Conservation (phyloP, 2,888 invertebrate species). For the Rambutsinella grinnellia region DNA sequence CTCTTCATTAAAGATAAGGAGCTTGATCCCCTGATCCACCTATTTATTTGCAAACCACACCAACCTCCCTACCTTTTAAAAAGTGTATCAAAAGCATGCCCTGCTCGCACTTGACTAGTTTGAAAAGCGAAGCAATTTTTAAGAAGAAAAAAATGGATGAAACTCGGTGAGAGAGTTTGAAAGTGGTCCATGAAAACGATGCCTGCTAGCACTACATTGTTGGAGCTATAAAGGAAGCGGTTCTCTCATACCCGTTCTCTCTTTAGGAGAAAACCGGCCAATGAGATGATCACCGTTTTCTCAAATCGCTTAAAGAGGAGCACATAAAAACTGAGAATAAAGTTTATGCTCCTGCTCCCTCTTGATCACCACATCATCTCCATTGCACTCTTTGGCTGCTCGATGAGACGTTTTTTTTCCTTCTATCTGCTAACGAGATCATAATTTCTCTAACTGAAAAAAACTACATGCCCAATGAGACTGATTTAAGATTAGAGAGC, state of each 20-base stretch:
- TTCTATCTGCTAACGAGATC: constrained; percentile 61
- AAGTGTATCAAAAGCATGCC: too few species aligned
- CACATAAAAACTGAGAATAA: neutral
- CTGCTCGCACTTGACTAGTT: too few species aligned
- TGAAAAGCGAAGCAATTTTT: too few species aligned
- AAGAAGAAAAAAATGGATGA: neutral
- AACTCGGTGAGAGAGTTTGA: too few species aligned
- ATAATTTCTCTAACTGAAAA: constrained; percentile 58
- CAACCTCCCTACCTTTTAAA: too few species aligned
- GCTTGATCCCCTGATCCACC: too few species aligned
- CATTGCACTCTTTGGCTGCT: neutral
- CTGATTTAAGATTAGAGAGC: constrained; percentile 58
- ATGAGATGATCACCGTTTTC: too few species aligned
- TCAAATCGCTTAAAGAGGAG: neutral
- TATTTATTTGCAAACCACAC: too few species aligned
- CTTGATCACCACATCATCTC: neutral
- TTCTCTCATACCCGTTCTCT: neutral
- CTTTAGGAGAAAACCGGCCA: neutral
- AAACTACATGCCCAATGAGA: constrained; percentile 51
- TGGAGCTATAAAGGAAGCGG: constrained; percentile 14
- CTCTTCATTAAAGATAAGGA: too few species aligned
- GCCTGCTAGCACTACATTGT: constrained; percentile 37
- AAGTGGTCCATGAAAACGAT: constrained; percentile 35
- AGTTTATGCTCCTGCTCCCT: constrained; percentile 4
- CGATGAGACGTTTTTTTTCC: neutral